These are phyloP conservation scores for Ophioninae sp. DNA, from an alignment of 2,888 invertebrate genomes.

Conservation along the genomic window DNA sequence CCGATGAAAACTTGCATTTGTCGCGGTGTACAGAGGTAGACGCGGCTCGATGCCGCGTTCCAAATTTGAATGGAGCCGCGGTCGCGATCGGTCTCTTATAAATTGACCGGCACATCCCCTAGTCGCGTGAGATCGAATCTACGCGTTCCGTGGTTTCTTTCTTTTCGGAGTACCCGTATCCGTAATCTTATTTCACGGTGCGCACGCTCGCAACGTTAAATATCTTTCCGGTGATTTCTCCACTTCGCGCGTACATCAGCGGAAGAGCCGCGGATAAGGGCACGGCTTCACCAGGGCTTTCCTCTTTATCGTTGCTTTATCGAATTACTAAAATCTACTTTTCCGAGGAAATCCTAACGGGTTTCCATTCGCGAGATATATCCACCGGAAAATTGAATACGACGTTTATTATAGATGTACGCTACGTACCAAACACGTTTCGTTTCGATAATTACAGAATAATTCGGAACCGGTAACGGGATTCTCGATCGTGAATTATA, in stretches of 20 bases:
- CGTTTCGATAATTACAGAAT: background rate
- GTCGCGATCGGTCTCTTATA: constrained; percentile 38
- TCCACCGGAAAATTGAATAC: constrained; percentile 52
- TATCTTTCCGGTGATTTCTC: constrained; percentile 60
- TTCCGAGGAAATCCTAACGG: constrained; percentile 53
- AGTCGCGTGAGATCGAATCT: constrained; percentile 38
- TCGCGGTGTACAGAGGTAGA: background rate
- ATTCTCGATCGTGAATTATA: background rate
- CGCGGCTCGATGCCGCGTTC: background rate
- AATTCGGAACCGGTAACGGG: background rate
- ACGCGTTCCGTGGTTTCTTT: background rate
- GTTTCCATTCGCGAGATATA: constrained; percentile 44
- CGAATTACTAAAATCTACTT: constrained; percentile 42
- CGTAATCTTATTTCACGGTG: constrained; percentile 43
- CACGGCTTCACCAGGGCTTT: background rate
- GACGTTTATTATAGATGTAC: constrained; percentile 11
- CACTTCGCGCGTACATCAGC: constrained; percentile 7
- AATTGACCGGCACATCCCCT: constrained; percentile 59
- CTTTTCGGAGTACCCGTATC: background rate
- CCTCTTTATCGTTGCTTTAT: constrained; percentile 21
- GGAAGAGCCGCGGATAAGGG: constrained; percentile 3
- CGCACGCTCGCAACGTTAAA: constrained; percentile 47
- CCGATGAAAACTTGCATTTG: background rate
- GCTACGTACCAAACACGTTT: background rate
- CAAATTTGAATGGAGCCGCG: constrained; percentile 10